These are phyloP conservation scores for Remorina albescens DNA, from an alignment of 2,797 vertebrate genomes.

Conservation along the genomic window DNA sequence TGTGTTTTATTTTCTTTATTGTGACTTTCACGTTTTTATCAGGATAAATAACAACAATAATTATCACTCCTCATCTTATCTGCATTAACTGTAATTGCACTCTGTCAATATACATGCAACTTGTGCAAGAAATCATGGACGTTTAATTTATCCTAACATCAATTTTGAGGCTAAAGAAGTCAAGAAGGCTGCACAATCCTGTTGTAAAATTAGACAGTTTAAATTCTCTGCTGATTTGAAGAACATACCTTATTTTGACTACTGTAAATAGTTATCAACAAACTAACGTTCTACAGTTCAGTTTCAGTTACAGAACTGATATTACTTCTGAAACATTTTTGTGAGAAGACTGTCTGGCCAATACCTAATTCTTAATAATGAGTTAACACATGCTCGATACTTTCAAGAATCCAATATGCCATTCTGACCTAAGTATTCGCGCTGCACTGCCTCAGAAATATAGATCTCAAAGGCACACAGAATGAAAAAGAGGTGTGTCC, in stretches of 20 bases:
- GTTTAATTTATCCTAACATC: neutral
- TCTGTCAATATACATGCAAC: neutral
- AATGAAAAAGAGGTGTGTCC: constrained; percentile 40
- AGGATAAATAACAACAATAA: no score
- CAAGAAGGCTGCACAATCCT: neutral
- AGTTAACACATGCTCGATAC: constrained; percentile 50
- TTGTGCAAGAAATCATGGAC: neutral
- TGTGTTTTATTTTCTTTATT: no score
- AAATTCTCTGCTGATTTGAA: no score
- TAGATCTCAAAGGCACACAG: constrained; percentile 55
- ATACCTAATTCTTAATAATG: constrained; percentile 50
- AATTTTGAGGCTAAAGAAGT: neutral
- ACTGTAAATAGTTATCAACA: constrained; percentile 3
- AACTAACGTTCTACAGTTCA: neutral
- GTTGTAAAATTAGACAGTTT: neutral
- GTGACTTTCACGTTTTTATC: no score
- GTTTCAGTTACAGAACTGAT: no score
- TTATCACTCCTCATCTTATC: neutral
- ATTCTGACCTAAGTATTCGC: constrained; percentile 48
- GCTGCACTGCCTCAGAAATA: constrained; percentile 39
- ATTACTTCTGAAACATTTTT: no score
- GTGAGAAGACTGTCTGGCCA: constrained; percentile 11
- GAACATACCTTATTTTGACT: no score
- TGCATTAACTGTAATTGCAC: neutral
- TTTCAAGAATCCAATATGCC: constrained; percentile 47